Evolutionary conservation across 2,888 invertebrate genomes (phyloP).

Genomic region (Acanthopleura granulata): DNA sequence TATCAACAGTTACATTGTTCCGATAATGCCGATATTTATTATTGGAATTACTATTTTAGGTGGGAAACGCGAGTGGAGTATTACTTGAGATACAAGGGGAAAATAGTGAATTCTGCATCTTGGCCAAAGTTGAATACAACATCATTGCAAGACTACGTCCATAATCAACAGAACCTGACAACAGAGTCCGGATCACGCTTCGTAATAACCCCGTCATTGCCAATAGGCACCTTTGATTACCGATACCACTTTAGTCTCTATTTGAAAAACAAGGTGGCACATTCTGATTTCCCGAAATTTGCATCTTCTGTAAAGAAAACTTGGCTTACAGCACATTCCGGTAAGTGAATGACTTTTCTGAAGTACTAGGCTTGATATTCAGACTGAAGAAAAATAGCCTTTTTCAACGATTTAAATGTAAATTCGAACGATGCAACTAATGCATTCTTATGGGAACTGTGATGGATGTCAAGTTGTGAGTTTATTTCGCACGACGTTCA

Average conservation of each 20-base stretch:
- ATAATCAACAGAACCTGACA: neutral
- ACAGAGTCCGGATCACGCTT: neutral
- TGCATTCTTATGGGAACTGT: too few relatives aligned
- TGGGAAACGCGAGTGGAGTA: neutral
- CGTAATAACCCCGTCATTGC: neutral
- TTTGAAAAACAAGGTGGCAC: neutral
- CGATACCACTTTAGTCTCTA: slow-evolving; percentile 3
- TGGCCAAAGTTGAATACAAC: slow-evolving; percentile 12
- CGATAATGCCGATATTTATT: too few relatives aligned
- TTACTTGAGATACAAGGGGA: neutral
- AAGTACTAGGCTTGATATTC: too few relatives aligned
- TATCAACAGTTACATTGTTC: too few relatives aligned
- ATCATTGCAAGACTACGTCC: neutral
- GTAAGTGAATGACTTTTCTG: neutral
- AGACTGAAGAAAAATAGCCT: too few relatives aligned
- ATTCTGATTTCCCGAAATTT: neutral
- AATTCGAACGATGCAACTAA: too few relatives aligned
- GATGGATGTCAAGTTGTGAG: too few relatives aligned
- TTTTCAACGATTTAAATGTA: too few relatives aligned
- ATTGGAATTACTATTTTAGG: neutral
- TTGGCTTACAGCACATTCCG: neutral
- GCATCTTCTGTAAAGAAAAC: neutral
- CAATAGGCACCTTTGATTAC: neutral
- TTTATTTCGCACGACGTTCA: too few relatives aligned
- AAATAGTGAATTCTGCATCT: neutral